phyloP scores from a whole-genome alignment of 2,797 vertebrate genomes.

The Telmatherina bonti region DNA sequence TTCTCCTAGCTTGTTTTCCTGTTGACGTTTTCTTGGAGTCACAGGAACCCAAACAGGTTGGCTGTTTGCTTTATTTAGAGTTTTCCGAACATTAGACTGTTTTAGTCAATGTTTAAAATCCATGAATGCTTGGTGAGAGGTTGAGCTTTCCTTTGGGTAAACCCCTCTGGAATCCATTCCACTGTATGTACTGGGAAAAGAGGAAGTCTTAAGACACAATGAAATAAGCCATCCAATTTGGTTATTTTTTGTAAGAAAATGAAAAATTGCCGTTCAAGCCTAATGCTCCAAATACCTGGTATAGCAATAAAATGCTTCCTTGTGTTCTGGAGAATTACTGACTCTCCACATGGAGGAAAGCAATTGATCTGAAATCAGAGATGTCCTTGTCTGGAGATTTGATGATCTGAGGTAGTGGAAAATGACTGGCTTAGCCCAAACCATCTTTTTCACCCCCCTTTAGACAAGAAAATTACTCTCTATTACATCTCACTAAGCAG shows the following conservation, averaged over 20 bases:
- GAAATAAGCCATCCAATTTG: constrained; percentile 19
- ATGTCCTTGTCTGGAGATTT: constrained; percentile 67
- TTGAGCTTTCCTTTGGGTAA: constrained; percentile 48
- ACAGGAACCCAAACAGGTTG: constrained; percentile 73
- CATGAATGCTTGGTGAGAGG: constrained; percentile 16
- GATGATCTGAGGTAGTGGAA: constrained; percentile 73
- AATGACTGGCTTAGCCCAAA: constrained; percentile 61
- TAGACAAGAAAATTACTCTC: constrained; percentile 85
- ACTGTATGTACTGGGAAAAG: constrained; percentile 44
- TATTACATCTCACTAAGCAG: constrained; percentile 80
- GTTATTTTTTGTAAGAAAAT: constrained; percentile 56
- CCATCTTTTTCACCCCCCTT: constrained; percentile 24
- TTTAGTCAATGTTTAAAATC: neutral
- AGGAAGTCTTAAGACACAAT: constrained; percentile 51
- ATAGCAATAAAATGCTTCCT: constrained; percentile 71
- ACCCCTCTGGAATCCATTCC: constrained; percentile 44
- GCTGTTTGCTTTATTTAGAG: constrained; percentile 30
- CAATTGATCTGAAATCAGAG: constrained; percentile 73
- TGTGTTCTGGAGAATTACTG: constrained; percentile 57
- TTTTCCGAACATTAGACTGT: neutral
- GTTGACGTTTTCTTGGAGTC: constrained; percentile 32
- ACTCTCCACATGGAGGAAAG: constrained; percentile 38
- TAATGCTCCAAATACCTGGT: constrained; percentile 41
- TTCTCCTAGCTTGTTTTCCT: constrained; percentile 33
- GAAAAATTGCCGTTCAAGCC: constrained; percentile 49